These are phyloP conservation scores for Pyxicephalus adspersus DNA, from an alignment of 2,113 vertebrate genomes.

Conservation along the genomic window DNA sequence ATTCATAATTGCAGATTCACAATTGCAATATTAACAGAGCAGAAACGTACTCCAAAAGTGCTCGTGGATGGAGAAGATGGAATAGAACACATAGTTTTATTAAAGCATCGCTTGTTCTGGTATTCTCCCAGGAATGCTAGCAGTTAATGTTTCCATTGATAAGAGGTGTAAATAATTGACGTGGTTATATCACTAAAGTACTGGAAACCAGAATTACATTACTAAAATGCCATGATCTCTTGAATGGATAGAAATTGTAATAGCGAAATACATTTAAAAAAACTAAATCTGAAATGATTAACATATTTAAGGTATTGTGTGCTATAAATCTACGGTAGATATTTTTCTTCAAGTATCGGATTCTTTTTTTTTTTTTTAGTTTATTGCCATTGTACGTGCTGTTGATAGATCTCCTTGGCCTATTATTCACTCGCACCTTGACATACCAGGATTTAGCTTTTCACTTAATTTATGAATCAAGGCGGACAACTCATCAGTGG, in stretches of 20 bases:
- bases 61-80: no score
- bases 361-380: slow-evolving; percentile 55
- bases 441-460: slow-evolving; percentile 76
- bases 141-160: no score
- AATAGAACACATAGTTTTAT: no score
- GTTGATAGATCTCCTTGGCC: slow-evolving; percentile 48
- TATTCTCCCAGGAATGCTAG: no score
- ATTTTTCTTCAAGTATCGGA: slow-evolving; percentile 49
- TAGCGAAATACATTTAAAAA: slow-evolving; percentile 1
- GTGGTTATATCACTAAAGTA: not conserved
- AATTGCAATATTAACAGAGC: no score
- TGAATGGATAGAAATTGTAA: not conserved
- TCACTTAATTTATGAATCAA: slow-evolving; percentile 87
- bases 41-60: no score
- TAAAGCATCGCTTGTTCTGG: no score
- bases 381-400: slow-evolving; percentile 82
- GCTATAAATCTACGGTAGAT: slow-evolving; percentile 42
- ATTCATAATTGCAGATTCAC: no score
- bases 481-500: slow-evolving; percentile 82
- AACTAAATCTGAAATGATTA: slow-evolving; percentile 1
- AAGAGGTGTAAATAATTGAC: not conserved
- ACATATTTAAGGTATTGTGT: slow-evolving; percentile 18
- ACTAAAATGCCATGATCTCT: not conserved
- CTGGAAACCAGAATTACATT: not conserved
- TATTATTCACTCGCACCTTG: slow-evolving; percentile 73